Evolutionary conservation across 2,113 vertebrate species (phyloP).

Genomic region (Australoheros scitulus): DNA sequence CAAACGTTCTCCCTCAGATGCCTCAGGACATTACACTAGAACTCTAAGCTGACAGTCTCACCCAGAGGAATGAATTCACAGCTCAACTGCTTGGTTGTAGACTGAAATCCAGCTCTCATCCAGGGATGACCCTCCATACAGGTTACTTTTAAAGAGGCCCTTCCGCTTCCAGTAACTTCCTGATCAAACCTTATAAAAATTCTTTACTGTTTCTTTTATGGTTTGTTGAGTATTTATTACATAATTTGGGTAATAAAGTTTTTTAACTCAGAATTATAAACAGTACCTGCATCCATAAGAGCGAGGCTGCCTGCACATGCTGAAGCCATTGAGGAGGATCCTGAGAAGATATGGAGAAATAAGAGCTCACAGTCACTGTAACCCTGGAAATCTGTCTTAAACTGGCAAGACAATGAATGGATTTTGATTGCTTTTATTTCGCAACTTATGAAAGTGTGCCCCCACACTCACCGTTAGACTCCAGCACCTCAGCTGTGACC

Average conservation of each 20-base stretch:
- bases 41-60: too few species aligned
- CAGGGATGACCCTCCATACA: too few species aligned
- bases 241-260: fast-evolving
- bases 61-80: too few species aligned
- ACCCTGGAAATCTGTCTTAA: not conserved
- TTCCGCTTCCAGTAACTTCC: too few species aligned
- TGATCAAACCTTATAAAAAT: too few species aligned
- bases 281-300: slow-evolving; percentile 96
- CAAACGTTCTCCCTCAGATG: too few species aligned
- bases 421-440: not conserved
- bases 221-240: too few species aligned
- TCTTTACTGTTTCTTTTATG: too few species aligned
- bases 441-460: not conserved
- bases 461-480: slow-evolving; percentile 91
- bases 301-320: slow-evolving; percentile 93
- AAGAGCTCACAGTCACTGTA: not conserved
- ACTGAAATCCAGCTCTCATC: too few species aligned
- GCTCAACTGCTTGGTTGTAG: too few species aligned
- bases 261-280: not conserved
- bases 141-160: not conserved
- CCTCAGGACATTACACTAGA: too few species aligned
- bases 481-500: slow-evolving; percentile 94
- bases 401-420: not conserved
- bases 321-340: slow-evolving; percentile 98
- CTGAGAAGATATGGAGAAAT: slow-evolving; percentile 66